Base-by-base conservation (phyloP, 2,888 invertebrate species). In the Agrilus mali region DNA sequence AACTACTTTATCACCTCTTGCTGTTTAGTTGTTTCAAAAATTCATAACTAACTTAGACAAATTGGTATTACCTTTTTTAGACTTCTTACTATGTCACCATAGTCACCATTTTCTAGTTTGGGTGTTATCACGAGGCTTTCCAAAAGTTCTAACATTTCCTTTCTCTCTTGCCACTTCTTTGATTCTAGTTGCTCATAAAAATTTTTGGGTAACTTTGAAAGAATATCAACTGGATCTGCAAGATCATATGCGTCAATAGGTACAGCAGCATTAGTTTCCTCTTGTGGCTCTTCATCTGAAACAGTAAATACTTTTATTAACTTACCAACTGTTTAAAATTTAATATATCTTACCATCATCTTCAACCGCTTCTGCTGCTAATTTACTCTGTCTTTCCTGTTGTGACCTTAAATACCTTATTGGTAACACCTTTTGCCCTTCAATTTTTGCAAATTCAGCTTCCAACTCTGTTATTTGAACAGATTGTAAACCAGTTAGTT, bases 111-210 rank as follows among this genome's bases (percentile, higher is more conserved):
- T 60, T 93, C 93, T 37, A 97, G 64, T 63, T 86, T 93, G 0
- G 88, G 93, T 60, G 77, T 78, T 54, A 86, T 82, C 8, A 88
- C 61, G 15, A 94, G 68, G 50, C 75, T 77, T 50, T 92, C 88
- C 10, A 96, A 63, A 0, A 74, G 72, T 54, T 96, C 96, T 12
- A 98, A 64, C 0, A 86, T 85, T 61, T 96, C 95, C 61, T 94
- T 95, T 22, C 98, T 73, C 44, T 96, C 90, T 60, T 90, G 90
- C 98, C 95, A 98, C 60, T 93, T 96, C 65, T 92, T 95, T 0
- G 88, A 88, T 57, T 97, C 93, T 4, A 89, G 64, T 63, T 94
- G 89, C 4, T 95, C 94, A 61, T 84, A 93, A 65, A 96, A 97
- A 65, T 96, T 93, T 68, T 92, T 90, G 0, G 96, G 94, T 32